These are phyloP conservation scores for Cheilosia urbana DNA, from an alignment of 2,888 invertebrate species.

Conservation along the genomic window DNA sequence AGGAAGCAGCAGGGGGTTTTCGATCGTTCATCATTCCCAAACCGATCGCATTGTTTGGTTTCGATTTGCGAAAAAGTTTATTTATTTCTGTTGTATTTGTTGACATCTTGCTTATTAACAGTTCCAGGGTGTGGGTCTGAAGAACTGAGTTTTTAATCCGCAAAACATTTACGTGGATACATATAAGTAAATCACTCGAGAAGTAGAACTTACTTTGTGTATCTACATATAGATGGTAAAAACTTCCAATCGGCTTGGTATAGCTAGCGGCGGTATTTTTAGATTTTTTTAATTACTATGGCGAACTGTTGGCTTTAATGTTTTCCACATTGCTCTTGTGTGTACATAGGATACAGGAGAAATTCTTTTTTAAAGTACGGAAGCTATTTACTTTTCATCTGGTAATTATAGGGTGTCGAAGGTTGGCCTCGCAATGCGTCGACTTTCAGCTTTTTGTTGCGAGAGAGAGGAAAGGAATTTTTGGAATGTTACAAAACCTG, in stretches of 20 bases:
- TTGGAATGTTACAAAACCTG: background rate
- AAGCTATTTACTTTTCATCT: slow-evolving; percentile 28
- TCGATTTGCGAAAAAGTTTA: slow-evolving; percentile 33
- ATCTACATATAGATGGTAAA: background rate
- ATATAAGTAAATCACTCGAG: slow-evolving; percentile 9
- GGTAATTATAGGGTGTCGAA: slow-evolving; percentile 12
- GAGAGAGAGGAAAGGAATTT: background rate
- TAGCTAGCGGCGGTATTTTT: slow-evolving; percentile 19
- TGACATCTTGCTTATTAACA: slow-evolving; percentile 51
- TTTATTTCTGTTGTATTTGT: slow-evolving; percentile 33
- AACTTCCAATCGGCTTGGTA: slow-evolving; percentile 9
- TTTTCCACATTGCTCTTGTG: slow-evolving; percentile 29
- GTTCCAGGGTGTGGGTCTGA: background rate
- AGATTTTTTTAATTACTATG: slow-evolving; percentile 43
- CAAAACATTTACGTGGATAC: background rate
- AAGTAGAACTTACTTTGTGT: slow-evolving; percentile 7
- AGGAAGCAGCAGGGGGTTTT: background rate
- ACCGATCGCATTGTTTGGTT: slow-evolving; percentile 10
- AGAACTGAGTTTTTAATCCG: slow-evolving; percentile 19
- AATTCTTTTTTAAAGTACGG: background rate
- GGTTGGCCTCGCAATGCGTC: background rate
- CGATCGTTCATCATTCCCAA: slow-evolving; percentile 33
- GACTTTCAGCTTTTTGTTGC: background rate
- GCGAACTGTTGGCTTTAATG: slow-evolving; percentile 17
- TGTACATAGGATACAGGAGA: background rate